Percentiles rank a stretch among this genome's conserved stretches.
Evolutionary conservation across 2,113 vertebrate species (phyloP).

Genomic region (Campylomormyrus numenius): DNA sequence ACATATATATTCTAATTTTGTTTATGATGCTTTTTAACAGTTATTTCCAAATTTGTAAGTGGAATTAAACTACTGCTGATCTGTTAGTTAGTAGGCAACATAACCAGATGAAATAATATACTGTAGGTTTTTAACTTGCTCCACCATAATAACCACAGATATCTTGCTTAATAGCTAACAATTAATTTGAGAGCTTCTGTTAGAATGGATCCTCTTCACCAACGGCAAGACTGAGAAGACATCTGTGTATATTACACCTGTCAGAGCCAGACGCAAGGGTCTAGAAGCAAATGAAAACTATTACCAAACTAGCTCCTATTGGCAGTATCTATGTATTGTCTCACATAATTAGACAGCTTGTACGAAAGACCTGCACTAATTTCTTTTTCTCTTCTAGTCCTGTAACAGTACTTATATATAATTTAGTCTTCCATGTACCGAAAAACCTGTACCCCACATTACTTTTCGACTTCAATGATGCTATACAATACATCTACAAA

Average conservation of each 20-base stretch:
- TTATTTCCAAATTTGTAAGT: conserved; percentile 45
- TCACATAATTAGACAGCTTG: not conserved
- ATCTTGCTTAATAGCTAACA: not conserved
- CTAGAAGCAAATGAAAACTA: not conserved
- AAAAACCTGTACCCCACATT: conserved; percentile 57
- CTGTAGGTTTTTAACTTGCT: conserved; percentile 33
- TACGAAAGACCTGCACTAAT: conserved; percentile 29
- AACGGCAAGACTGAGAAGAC: not conserved
- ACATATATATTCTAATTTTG: conserved; percentile 30
- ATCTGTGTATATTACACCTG: not conserved
- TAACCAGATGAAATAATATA: conserved; percentile 23
- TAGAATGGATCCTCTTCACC: conserved; percentile 28
- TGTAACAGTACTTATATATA: conserved; percentile 52
- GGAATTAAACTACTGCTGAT: conserved; percentile 40
- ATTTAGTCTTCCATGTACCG: conserved; percentile 71
- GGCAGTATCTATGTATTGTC: conserved; percentile 16
- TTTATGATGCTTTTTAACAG: conserved; percentile 53
- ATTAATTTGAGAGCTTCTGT: conserved; percentile 40
- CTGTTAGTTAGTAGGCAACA: conserved; percentile 4
- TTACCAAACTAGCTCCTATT: not conserved
- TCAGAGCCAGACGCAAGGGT: not conserved
- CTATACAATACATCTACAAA: conserved; percentile 54
- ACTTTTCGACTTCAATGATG: conserved; percentile 54
- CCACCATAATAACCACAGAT: not conserved
- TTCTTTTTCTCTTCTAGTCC: conserved; percentile 48